Percentiles rank a stretch among this genome's conserved stretches.
phyloP scores from a whole-genome alignment of 2,797 vertebrate genomes.

The Serranus cabrilla region DNA sequence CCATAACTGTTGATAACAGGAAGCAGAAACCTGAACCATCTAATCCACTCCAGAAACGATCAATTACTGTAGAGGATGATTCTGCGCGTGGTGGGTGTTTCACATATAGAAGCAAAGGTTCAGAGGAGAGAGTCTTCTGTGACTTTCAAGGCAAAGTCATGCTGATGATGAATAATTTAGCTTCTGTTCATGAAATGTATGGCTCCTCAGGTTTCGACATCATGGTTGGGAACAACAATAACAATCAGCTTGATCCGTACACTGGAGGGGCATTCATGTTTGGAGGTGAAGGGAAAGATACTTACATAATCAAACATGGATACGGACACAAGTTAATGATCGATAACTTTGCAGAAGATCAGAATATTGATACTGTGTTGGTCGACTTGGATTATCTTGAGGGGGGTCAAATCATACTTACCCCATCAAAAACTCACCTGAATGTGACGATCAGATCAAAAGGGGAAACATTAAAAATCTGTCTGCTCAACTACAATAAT shows the following conservation, averaged over 20 bases:
- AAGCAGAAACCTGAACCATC: slow-evolving; percentile 24
- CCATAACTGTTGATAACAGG: slow-evolving; percentile 50
- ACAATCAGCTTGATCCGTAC: slow-evolving; percentile 66
- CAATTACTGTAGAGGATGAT: not conserved
- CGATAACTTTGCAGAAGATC: slow-evolving; percentile 65
- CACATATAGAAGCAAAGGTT: not conserved
- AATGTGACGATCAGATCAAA: slow-evolving; percentile 24
- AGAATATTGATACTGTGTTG: slow-evolving; percentile 49
- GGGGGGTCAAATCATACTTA: not conserved
- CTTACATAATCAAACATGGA: slow-evolving; percentile 61
- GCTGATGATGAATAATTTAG: slow-evolving; percentile 12
- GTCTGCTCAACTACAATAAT: slow-evolving; percentile 25
- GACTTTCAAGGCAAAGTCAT: slow-evolving; percentile 8
- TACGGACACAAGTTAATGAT: slow-evolving; percentile 33
- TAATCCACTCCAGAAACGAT: rapidly evolving
- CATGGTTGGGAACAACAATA: slow-evolving; percentile 66
- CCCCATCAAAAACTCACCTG: slow-evolving; percentile 1
- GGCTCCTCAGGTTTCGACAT: slow-evolving; percentile 64
- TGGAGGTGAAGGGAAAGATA: slow-evolving; percentile 67
- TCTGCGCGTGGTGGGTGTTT: not conserved
- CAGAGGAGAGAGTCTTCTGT: not conserved
- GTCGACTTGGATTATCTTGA: slow-evolving; percentile 65
- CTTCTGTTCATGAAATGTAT: slow-evolving; percentile 59
- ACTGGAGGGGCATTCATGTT: slow-evolving; percentile 54
- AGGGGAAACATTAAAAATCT: slow-evolving; percentile 20